Conservation (phyloP, 92 coral and sea anemone genomes). For the Zoanthus sansibaricus region DNA sequence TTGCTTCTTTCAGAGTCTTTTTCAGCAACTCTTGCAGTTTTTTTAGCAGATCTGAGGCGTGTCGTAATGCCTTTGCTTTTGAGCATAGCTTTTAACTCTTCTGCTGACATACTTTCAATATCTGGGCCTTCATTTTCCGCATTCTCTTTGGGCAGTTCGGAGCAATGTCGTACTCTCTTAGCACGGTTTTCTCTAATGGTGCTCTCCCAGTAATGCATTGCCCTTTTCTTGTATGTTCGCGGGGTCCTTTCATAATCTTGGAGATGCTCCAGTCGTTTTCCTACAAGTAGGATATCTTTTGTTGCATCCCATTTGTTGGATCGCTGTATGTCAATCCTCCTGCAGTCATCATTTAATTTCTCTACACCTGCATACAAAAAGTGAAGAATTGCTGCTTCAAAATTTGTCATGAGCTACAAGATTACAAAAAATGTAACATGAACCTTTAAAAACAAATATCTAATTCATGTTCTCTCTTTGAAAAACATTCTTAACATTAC, state of each 20-base stretch:
- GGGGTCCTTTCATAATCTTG: conserved; percentile 38
- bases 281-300: conserved; percentile 34
- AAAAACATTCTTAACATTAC: background rate
- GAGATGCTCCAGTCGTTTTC: conserved; percentile 16
- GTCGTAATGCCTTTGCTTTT: conserved; percentile 23
- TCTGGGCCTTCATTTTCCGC: background rate
- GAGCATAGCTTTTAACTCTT: conserved; percentile 23
- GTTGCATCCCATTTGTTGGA: conserved; percentile 1
- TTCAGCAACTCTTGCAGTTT: conserved; percentile 34
- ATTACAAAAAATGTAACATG: background rate
- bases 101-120: conserved; percentile 26
- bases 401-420: background rate
- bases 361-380: background rate
- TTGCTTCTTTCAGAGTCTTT: conserved; percentile 2
- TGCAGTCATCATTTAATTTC: conserved; percentile 17
- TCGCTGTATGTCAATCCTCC: conserved; percentile 2
- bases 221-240: background rate
- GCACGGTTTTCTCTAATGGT: conserved; percentile 4
- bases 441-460: background rate
- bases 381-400: background rate
- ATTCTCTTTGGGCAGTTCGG: background rate
- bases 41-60: conserved; percentile 27
- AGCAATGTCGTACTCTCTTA: background rate
- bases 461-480: background rate
- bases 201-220: conserved; percentile 17